A percentile compares a stretch with the other conserved stretches of the same genome.
Conservation (phyloP, 2,888 invertebrate species). For the Acleris cristana region DNA sequence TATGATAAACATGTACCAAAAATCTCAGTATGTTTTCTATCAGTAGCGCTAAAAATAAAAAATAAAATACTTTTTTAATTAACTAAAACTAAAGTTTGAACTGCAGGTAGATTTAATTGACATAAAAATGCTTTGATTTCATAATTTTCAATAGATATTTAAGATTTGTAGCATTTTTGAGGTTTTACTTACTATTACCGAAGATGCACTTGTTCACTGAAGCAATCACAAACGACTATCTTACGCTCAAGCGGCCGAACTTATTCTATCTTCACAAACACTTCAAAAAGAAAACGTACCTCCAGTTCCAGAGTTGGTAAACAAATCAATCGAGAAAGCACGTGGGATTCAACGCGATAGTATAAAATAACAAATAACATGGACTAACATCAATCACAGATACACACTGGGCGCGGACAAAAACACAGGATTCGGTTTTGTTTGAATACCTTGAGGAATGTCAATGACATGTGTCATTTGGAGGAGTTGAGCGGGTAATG, state of each 20-base stretch:
- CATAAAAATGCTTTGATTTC: no score
- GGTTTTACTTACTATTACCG: conserved; percentile 25
- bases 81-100: no score
- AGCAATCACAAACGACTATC: conserved; percentile 16
- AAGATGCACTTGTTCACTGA: conserved; percentile 15
- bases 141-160: no score
- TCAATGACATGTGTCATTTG: conserved; percentile 14
- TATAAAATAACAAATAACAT: conserved; percentile 27
- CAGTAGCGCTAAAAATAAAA: no score
- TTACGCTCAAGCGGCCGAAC: neutral
- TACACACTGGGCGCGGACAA: conserved; percentile 8
- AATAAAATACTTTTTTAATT: no score
- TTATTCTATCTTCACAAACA: conserved; percentile 31
- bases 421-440: conserved; percentile 13
- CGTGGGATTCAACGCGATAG: conserved; percentile 28
- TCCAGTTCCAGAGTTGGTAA: conserved; percentile 31
- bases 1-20: no score
- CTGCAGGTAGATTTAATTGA: no score
- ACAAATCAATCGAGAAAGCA: conserved; percentile 29
- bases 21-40: no score
- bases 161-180: neutral
- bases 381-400: conserved; percentile 26
- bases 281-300: conserved; percentile 23
- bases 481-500: neutral
- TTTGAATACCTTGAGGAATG: conserved; percentile 1